These are phyloP conservation scores for Patagioenas fasciata DNA, from an alignment of 2,113 vertebrate genomes.

Conservation along the genomic window DNA sequence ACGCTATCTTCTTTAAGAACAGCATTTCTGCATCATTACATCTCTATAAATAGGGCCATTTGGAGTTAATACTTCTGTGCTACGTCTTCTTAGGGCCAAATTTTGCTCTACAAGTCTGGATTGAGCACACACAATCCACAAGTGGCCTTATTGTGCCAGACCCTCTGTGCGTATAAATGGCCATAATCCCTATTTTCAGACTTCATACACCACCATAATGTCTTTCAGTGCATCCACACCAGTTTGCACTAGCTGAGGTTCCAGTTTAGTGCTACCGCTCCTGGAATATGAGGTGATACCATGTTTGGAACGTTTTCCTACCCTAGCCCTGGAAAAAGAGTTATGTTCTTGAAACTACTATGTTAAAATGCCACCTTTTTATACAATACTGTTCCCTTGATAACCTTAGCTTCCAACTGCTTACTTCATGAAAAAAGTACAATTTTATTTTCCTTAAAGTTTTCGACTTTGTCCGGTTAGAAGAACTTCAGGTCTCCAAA, in stretches of 20 bases:
- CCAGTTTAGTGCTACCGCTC: neutral
- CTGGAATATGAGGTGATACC: neutral
- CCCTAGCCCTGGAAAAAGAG: neutral
- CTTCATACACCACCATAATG: neutral
- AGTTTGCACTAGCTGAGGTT: neutral
- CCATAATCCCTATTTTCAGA: neutral
- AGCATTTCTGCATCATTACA: neutral
- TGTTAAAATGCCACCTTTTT: neutral
- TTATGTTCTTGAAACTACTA: neutral
- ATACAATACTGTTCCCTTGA: neutral
- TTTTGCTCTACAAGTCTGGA: neutral
- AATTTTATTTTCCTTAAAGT: neutral
- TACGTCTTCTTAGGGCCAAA: neutral
- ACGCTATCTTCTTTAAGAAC: neutral
- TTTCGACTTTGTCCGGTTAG: neutral
- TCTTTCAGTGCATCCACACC: neutral
- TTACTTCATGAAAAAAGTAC: neutral
- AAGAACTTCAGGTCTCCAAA: neutral
- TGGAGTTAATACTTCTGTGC: neutral
- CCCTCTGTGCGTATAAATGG: neutral
- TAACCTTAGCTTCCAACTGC: neutral
- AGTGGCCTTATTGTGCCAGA: neutral
- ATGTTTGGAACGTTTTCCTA: neutral
- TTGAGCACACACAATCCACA: neutral
- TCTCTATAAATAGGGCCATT: neutral